Evolutionary conservation across 2,888 invertebrate genomes (phyloP), one percentile per base, ranked within the genome.

Genomic region (Polyommatus icarus): DNA sequence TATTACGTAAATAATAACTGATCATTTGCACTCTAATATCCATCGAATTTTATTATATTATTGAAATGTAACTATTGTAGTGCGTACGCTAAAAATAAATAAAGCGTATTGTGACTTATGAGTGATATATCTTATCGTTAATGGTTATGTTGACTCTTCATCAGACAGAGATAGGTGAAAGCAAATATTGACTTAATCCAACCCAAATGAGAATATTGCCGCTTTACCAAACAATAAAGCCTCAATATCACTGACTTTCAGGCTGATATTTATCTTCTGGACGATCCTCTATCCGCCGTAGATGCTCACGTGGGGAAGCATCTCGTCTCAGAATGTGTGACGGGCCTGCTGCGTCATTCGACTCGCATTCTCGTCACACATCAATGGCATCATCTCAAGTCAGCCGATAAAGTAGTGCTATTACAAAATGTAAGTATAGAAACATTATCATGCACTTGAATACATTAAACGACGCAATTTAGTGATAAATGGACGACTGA

Each of bases 271-370:
- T 97, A 97, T 85, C 91, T 97, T 15, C 87, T 97, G 80, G 97
- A 98, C 84, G 97, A 97, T 88, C 97, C 97, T 0, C 90, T 98
- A 71, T 97, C 97, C 71, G 97, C 97, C 0, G 97, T 97, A 8
- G 97, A 97, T 87, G 94, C 96, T 0, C 95, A 95, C 82, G 97
- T 97, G 36, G 77, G 77, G 32, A 77, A 77, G 18, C 77, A 72
- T 36, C 36, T 77, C 4, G 96, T 97, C 82, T 93, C 96, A 12
- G 95, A 96, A 87, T 97, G 96, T 81, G 95, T 97, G 59, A 91
- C 89, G 82, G 95, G 93, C 0, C 90, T 94, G 78, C 89, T 97
- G 80, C 89, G 91, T 20, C 90, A 95, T 78, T 95, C 96, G 85
- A 96, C 97, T 3, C 93, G 96, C 50, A 95, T 98, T 80, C 94